Percentiles rank a stretch among this genome's conserved stretches.
phyloP scores from a whole-genome alignment of 2,888 invertebrate species.

The Branchipolynoe longqiensis region DNA sequence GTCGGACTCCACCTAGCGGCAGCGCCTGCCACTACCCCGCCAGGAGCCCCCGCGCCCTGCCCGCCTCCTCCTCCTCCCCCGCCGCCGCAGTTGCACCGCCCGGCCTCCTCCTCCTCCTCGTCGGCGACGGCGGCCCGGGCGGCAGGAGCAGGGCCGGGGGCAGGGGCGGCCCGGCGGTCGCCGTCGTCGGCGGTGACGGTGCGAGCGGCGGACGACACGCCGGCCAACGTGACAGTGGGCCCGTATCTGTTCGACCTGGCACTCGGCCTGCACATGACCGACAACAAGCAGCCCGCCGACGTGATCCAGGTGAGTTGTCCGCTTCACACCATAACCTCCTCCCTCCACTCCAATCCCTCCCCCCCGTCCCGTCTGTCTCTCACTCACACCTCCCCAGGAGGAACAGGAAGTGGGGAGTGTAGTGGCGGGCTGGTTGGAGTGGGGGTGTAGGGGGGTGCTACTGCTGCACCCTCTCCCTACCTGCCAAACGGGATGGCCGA shows the following conservation, averaged over 20 bases:
- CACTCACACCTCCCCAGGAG: too few species aligned
- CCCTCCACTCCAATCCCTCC: too few species aligned
- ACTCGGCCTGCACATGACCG: constrained; percentile 52
- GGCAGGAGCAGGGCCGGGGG: neutral
- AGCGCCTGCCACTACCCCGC: too few species aligned
- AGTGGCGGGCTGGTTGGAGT: too few species aligned
- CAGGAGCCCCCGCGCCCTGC: constrained; percentile 9
- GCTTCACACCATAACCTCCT: neutral
- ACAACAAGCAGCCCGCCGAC: neutral
- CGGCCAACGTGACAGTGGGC: constrained; percentile 37
- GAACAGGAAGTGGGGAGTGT: too few species aligned
- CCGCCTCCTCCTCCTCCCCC: neutral
- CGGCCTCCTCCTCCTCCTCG: neutral
- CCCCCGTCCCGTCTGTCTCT: too few species aligned
- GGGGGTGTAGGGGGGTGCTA: too few species aligned
- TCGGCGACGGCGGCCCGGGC: neutral
- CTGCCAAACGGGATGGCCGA: too few species aligned
- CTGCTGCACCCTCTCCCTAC: too few species aligned
- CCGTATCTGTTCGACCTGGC: constrained; percentile 56
- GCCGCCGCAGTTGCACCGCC: too few species aligned
- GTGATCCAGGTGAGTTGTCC: constrained; percentile 54
- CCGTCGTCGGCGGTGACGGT: constrained; percentile 43
- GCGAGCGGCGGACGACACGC: constrained; percentile 31
- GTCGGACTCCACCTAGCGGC: too few species aligned
- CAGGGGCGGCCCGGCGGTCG: neutral